Evolutionary conservation across 2,888 invertebrate species (phyloP), one percentile per base, ranked within the genome.

Genomic region (Andrena hattorfiana): DNA sequence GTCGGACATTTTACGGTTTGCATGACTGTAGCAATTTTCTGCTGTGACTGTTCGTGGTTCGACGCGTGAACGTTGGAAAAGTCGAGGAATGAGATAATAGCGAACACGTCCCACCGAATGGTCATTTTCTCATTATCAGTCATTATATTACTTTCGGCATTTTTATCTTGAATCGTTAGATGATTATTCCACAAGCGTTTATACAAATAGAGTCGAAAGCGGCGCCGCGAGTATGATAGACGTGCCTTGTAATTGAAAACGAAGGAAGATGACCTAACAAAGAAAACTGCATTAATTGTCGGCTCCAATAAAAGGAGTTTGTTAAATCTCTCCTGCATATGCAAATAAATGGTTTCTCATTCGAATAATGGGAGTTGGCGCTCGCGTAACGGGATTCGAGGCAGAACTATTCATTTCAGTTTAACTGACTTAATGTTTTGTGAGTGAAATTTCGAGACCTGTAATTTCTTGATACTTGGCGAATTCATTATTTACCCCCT

Each of bases 41-140:
- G 16, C 8, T 28, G 28, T 10, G 32, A 35, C 49, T 60, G 32
- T 69, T 60, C 23, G 20, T 26, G 48, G 20, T 51, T 60, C 49
- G 49, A 77, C 23, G 20, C 16, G 7, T 42, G 71, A 32, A 64
- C 20, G 23, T 49, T 48, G 49, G 62, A 77, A 77, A 77, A 62
- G 35, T 16, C 30, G 42, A 74, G 60, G 48, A 42, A 54, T 26
- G 59, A 68, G 67, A 69, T 70, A 74, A 62, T 74, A 56, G n/a
- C 42, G 30, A 62, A 62, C 6, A 49, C 62, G 60, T 75, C 49
- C 8, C 26, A 23, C n/a, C 26, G 63, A 49, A 63, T 28, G 16
- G 32, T 48, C n/a, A 72, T 78, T 72, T 78, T 54, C 63, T 63
- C 42, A 71, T 76, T 71, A 76, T 67, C 60, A n/a, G 66, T 73